Base-by-base conservation (phyloP, 2,113 vertebrate genomes). In the Chaenocephalus aceratus region DNA sequence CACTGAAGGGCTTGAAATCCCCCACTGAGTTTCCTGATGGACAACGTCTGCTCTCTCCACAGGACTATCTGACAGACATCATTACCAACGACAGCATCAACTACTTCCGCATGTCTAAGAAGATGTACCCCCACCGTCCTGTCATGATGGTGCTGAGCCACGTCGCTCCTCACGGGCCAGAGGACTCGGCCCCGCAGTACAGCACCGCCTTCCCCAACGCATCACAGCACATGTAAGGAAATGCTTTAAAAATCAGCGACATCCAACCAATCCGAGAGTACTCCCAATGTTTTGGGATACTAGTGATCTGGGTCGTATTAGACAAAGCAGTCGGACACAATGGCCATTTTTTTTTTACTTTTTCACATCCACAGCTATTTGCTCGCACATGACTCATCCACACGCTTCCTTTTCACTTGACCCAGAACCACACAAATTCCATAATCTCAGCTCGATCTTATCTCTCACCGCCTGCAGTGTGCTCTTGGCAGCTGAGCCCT, bases 21-120 rank as follows among this genome's bases (percentile, higher is more conserved):
- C 80, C 70, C 45, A 56, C 67, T 41, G 62, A 71, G 23, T 44
- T 44, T n/a, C 57, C 53, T 80, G 51, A 60, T 44, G 54, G 74
- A 74, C 21, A 62, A 10, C 56, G 54, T 81, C 70, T 75, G 36
- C 66, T 63, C 23, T 1, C 75, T 86, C 76, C 49, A 44, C 94
- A 99, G 98, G 98, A 99, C 88, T 99, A 99, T 94, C 95, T 99
- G 86, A 99, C 97, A 0, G 97, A 99, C 89, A 90, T 99, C 90
- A 98, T 99, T 87, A 99, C 97, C 92, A 98, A 98, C 6, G 93
- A 98, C 95, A 99, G 98, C 77, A 94, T 99, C 92, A 97, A 93
- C 92, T 99, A 97, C 94, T 99, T 99, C 95, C 96, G 96, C 16
- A 94, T 93, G 10, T 99, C 97, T 18, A 99, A 99, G 96, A 97